A percentile compares a stretch with the other conserved stretches of the same genome.
Conservation (phyloP, 1,140 invertebrate genomes). For the Sarcophaga bullata region DNA sequence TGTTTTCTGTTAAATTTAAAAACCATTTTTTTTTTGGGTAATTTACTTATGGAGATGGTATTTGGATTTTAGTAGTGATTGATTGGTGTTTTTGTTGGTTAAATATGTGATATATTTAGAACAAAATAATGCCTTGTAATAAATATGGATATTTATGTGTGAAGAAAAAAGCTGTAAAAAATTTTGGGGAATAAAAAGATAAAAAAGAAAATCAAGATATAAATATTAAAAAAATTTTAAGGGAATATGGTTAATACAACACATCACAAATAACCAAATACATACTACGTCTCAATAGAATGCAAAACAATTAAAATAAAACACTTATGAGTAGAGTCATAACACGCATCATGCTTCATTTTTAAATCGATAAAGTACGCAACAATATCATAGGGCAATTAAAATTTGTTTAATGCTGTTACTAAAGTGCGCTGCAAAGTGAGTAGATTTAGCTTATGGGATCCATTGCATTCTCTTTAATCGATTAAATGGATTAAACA, state of each 20-base stretch:
- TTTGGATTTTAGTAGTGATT: too few species aligned
- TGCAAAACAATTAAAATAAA: too few species aligned
- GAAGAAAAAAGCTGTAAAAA: slow-evolving; percentile 31
- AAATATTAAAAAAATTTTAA: not conserved
- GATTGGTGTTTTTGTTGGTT: not conserved
- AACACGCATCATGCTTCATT: too few species aligned
- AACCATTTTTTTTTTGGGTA: not conserved
- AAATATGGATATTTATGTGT: not conserved
- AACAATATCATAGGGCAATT: too few species aligned
- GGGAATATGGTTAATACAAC: not conserved
- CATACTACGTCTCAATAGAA: too few species aligned
- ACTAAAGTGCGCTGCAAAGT: too few species aligned
- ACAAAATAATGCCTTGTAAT: slow-evolving; percentile 12
- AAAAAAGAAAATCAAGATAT: not conserved
- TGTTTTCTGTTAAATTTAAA: not conserved
- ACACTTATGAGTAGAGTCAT: too few species aligned
- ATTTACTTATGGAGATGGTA: not conserved
- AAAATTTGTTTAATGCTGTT: too few species aligned
- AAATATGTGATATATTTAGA: not conserved
- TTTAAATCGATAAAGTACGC: too few species aligned
- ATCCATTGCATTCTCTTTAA: too few species aligned
- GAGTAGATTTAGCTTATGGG: too few species aligned
- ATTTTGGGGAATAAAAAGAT: not conserved
- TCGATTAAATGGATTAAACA: too few species aligned
- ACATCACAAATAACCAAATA: not conserved